Percentiles rank a stretch among this genome's conserved stretches.
Evolutionary conservation across 2,113 vertebrate species (phyloP).

Genomic region (Pangasianodon gigas): DNA sequence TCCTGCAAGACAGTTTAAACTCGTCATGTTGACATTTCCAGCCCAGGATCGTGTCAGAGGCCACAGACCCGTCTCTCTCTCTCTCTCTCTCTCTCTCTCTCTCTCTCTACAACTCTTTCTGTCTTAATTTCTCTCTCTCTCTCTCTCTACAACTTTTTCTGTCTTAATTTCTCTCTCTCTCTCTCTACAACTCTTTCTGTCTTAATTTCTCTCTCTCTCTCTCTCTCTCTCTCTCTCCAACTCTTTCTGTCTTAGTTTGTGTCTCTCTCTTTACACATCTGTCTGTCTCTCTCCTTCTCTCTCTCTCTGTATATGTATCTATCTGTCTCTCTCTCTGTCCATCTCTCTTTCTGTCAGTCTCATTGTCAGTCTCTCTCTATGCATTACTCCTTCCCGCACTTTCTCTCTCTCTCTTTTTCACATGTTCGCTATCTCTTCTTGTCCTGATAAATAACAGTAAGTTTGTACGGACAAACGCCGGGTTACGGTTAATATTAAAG

Average conservation of each 20-base stretch:
- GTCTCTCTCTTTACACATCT: too few relatives aligned
- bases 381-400: neutral
- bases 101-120: neutral
- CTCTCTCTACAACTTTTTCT: neutral
- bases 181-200: neutral
- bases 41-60: slow-evolving; percentile 13
- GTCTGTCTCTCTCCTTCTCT: too few relatives aligned
- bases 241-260: too few relatives aligned
- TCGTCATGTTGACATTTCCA: slow-evolving; percentile 62
- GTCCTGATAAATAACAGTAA: neutral
- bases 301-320: too few relatives aligned
- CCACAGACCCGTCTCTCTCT: neutral
- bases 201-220: neutral
- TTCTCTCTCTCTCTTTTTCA: neutral
- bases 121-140: neutral
- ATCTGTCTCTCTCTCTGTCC: too few relatives aligned
- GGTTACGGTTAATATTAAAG: neutral
- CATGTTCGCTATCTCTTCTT: neutral
- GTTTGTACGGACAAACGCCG: neutral
- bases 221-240: too few relatives aligned
- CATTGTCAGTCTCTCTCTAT: neutral
- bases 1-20: slow-evolving; percentile 58
- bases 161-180: too few relatives aligned
- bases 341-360: neutral
- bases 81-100: neutral